Evolutionary conservation across 2,113 vertebrate species (phyloP).

Genomic region (Crotalus viridis): DNA sequence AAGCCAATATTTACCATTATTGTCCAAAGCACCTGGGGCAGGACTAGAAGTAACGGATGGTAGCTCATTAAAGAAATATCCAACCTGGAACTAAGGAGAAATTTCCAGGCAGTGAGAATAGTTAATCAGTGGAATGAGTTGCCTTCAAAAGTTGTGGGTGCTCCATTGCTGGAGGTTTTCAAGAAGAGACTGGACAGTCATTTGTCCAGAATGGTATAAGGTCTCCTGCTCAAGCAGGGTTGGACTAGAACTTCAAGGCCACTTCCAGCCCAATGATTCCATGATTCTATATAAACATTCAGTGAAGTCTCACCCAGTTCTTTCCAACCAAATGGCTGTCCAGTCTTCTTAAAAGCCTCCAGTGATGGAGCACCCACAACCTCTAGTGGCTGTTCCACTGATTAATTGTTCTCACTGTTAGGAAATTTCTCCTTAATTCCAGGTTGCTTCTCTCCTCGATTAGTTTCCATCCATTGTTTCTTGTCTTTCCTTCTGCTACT

Average conservation of each 20-base stretch:
- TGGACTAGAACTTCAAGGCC: neutral
- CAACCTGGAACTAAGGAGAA: neutral
- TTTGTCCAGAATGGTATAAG: neutral
- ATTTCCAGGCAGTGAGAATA: neutral
- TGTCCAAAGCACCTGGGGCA: neutral
- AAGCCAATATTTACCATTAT: neutral
- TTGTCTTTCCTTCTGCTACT: neutral
- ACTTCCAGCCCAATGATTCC: neutral
- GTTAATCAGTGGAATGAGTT: neutral
- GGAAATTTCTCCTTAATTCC: neutral
- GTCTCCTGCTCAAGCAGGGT: neutral
- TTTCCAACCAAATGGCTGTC: neutral
- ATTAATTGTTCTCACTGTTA: neutral
- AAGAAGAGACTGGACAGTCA: neutral
- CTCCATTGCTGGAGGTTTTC: neutral
- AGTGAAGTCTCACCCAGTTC: neutral
- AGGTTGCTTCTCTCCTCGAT: neutral
- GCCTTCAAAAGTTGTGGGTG: neutral
- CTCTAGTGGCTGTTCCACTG: neutral
- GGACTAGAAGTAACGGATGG: neutral
- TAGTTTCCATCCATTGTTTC: neutral
- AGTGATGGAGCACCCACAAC: neutral
- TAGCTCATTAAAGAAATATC: neutral
- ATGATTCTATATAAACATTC: neutral
- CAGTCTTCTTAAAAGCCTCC: neutral